Conservation (phyloP, 2,113 vertebrate species). For the Tapirus terrestris region DNA sequence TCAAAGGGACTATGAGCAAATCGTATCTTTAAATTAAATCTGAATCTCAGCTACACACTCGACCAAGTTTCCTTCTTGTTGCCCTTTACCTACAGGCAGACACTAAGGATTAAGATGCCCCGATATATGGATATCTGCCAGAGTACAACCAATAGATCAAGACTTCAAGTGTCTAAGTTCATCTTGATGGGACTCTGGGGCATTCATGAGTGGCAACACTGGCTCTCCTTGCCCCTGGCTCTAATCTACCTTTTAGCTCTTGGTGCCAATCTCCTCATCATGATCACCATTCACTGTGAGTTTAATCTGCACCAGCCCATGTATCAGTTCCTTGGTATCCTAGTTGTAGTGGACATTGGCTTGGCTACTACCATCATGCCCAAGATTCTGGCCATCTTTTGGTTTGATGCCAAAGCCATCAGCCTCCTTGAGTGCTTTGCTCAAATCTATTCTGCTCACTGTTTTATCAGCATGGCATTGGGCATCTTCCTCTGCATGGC, state of each 20-base stretch:
- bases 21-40: neutral
- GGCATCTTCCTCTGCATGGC: conserved; percentile 81
- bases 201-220: conserved; percentile 53
- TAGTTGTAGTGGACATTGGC: neutral
- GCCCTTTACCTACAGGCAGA: neutral
- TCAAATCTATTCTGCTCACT: conserved; percentile 79
- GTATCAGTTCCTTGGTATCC: conserved; percentile 62
- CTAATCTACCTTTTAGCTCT: conserved; percentile 52
- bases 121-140: neutral
- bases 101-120: neutral
- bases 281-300: conserved; percentile 60
- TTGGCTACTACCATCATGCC: conserved; percentile 62
- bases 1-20: neutral
- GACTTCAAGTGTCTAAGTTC: conserved; percentile 48
- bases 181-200: conserved; percentile 54
- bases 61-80: neutral
- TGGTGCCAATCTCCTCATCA: neutral
- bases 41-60: neutral
- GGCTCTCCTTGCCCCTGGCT: conserved; percentile 53
- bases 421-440: conserved; percentile 56
- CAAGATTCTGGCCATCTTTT: conserved; percentile 72
- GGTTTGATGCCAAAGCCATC: conserved; percentile 20
- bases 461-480: neutral
- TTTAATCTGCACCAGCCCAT: conserved; percentile 15
- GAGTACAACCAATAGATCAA: conserved; percentile 3